Evolutionary conservation across 2,113 vertebrate species (phyloP).

Genomic region (Nyctereutes procyonoides): DNA sequence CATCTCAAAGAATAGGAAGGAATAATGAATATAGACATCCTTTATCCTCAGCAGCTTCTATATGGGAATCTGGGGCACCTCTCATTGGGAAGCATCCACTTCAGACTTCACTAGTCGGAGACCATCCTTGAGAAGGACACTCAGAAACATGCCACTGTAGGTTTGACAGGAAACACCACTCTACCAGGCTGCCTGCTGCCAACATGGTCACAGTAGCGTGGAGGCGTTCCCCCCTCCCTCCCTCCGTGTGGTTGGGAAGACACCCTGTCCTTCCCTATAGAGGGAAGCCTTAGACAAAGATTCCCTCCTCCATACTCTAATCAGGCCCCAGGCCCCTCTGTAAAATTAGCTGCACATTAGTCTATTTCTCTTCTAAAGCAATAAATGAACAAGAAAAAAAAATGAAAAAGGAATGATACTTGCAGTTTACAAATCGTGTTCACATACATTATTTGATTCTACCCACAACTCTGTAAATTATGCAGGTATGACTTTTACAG

Average conservation of each 20-base stretch:
- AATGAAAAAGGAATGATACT: neutral
- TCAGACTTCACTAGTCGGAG: neutral
- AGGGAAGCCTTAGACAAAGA: too few species aligned
- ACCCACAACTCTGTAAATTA: too few species aligned
- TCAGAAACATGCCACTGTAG: neutral
- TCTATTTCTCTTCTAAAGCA: neutral
- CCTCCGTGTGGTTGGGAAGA: neutral
- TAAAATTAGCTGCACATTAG: neutral
- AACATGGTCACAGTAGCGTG: rapidly evolving
- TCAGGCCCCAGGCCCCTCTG: neutral
- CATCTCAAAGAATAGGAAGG: neutral
- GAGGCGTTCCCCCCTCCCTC: neutral
- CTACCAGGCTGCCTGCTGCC: neutral
- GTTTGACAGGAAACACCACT: neutral
- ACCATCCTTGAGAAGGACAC: rapidly evolving
- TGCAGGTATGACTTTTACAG: neutral
- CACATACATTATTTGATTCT: neutral
- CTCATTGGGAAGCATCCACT: neutral
- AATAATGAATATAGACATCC: rapidly evolving
- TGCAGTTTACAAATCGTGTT: neutral
- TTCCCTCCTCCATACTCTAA: rapidly evolving
- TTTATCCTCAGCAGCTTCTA: neutral
- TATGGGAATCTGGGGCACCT: neutral
- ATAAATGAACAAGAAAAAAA: neutral
- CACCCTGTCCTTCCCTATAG: neutral